These are phyloP conservation scores for Hydropsyche betteni DNA, from an alignment of 2,888 invertebrate genomes.

Conservation along the genomic window DNA sequence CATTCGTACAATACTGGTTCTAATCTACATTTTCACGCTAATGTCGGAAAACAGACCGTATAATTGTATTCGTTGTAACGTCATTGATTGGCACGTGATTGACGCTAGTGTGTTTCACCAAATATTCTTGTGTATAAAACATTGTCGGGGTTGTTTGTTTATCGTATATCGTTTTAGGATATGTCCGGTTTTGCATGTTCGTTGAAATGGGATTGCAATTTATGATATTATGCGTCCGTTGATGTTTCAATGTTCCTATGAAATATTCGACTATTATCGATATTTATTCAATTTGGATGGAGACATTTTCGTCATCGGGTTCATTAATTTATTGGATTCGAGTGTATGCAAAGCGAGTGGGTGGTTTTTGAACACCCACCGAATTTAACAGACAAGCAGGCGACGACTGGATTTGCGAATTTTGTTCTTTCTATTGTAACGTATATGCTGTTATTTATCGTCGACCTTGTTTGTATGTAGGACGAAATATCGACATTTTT, in stretches of 20 bases:
- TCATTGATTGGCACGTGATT: conserved; percentile 19
- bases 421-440: background rate
- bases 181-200: background rate
- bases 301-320: no score
- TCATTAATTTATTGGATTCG: no score
- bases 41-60: background rate
- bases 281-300: no score
- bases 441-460: background rate
- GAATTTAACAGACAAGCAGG: background rate
- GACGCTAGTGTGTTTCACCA: background rate
- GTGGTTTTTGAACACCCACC: background rate
- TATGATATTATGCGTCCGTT: no score
- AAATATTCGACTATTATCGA: no score
- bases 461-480: background rate
- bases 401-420: background rate
- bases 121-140: background rate
- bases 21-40: background rate
- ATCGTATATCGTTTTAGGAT: background rate
- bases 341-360: background rate
- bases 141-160: background rate
- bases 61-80: conserved; percentile 11
- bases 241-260: no score
- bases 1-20: background rate
- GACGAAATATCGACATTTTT: background rate
- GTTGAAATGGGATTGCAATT: no score